phyloP scores from a whole-genome alignment of 2,113 vertebrate genomes.

The Cephalopterus ornatus region DNA sequence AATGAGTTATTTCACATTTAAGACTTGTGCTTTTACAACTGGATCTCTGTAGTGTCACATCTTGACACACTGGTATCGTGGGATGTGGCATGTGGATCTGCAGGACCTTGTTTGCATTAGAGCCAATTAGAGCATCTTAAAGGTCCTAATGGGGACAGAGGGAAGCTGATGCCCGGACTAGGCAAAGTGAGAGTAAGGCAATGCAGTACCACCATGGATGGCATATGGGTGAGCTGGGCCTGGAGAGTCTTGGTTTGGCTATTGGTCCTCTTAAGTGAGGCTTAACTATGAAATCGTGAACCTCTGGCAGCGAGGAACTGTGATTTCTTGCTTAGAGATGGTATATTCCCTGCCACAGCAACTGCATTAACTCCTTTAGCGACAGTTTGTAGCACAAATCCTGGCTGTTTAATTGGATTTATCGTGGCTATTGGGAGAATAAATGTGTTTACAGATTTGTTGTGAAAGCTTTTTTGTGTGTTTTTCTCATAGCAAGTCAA shows the following conservation, averaged over 20 bases:
- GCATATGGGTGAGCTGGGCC: neutral
- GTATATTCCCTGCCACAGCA: neutral
- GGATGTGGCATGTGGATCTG: neutral
- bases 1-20: neutral
- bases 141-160: neutral
- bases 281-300: neutral
- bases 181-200: neutral
- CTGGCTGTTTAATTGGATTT: conserved; percentile 57
- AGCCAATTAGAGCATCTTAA: neutral
- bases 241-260: neutral
- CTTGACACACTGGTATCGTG: neutral
- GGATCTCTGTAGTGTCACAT: neutral
- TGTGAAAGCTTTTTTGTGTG: conserved; percentile 59
- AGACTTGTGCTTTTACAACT: neutral
- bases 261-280: neutral
- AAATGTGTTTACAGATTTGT: conserved; percentile 59
- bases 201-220: fast-evolving
- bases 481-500: conserved; percentile 48
- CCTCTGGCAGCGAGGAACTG: neutral
- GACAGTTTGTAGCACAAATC: conserved; percentile 6
- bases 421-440: conserved; percentile 41
- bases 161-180: neutral
- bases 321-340: neutral
- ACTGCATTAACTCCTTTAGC: conserved; percentile 30
- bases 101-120: neutral